These are phyloP conservation scores for Pomacea canaliculata DNA, from an alignment of 2,888 invertebrate species.

Conservation along the genomic window DNA sequence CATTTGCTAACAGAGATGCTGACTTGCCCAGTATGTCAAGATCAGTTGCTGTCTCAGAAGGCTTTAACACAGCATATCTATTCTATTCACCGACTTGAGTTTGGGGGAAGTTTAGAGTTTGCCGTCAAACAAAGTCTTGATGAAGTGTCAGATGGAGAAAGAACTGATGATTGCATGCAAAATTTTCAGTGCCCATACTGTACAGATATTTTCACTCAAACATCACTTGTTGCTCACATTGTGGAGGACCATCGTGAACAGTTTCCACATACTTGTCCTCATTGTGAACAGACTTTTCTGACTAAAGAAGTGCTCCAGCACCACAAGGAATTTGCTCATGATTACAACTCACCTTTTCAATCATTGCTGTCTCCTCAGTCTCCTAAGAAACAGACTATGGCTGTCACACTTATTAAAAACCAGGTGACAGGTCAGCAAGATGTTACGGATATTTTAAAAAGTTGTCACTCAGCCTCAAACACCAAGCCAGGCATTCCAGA, in stretches of 20 bases:
- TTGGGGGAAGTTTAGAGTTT: not conserved
- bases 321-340: conserved; percentile 10
- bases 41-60: not conserved
- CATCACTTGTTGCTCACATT: not conserved
- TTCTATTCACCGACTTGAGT: not conserved
- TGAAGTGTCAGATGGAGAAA: not conserved
- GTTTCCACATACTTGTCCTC: conserved; percentile 1
- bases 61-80: not conserved
- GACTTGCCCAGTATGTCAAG: not conserved
- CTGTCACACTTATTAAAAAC: not conserved
- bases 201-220: not conserved
- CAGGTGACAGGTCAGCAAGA: not conserved
- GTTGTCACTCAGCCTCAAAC: too few species aligned
- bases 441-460: too few species aligned
- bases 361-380: not conserved
- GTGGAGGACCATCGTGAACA: not conserved
- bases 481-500: not conserved
- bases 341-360: not conserved
- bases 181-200: not conserved
- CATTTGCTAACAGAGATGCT: not conserved
- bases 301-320: not conserved
- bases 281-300: conserved; percentile 2
- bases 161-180: too few species aligned
- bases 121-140: not conserved
- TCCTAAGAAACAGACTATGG: not conserved